Base-by-base conservation (phyloP, 2,888 invertebrate species). In the Plemyria rubiginata region DNA sequence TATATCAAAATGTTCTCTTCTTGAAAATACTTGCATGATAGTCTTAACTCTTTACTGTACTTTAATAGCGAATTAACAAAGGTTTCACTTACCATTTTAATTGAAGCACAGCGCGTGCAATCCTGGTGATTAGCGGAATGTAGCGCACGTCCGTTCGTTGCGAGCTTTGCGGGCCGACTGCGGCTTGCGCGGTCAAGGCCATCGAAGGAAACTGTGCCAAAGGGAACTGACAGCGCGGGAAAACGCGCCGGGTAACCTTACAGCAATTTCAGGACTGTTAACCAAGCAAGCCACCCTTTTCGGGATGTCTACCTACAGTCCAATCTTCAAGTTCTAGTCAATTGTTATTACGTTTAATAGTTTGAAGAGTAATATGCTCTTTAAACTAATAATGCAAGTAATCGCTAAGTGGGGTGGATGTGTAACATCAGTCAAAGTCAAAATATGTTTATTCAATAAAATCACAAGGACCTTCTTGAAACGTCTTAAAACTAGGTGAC, bases 191-290 rank as follows among this genome's bases (percentile, higher is more conserved):
- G 91, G 90, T 90, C 92, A 90, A 92, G 91, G 91, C 67, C 88
- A 72, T 61, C n/a, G n/a, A n/a, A n/a, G 82, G 80, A 86, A 90
- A 92, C 80, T 87, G 86, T 90, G 91, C 88, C 92, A 91, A 80
- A 16, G 54, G 68, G 81, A 73, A 76, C 78, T 77, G 80, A 79
- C 73, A 85, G 85, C 86, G 90, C 88, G 89, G 88, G 87, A 88
- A 90, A 85, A 60, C 65, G 70, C 66, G 66, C 73, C 72, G 70
- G 71, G 36, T 32, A 1, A 45, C 8, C 45, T 75, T 73, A 74
- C 72, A 60, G 51, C 38, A 32, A 46, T 13, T 29, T 15, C 45
- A 29, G 38, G 46, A 46, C 22, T 48, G 48, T 9, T n/a, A n/a
- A n/a, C n/a, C n/a, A n/a, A n/a, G n/a, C n/a, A n/a, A 22, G 57